These are phyloP conservation scores for Pristis pectinata DNA, from an alignment of 2,797 vertebrate genomes.

Conservation along the genomic window DNA sequence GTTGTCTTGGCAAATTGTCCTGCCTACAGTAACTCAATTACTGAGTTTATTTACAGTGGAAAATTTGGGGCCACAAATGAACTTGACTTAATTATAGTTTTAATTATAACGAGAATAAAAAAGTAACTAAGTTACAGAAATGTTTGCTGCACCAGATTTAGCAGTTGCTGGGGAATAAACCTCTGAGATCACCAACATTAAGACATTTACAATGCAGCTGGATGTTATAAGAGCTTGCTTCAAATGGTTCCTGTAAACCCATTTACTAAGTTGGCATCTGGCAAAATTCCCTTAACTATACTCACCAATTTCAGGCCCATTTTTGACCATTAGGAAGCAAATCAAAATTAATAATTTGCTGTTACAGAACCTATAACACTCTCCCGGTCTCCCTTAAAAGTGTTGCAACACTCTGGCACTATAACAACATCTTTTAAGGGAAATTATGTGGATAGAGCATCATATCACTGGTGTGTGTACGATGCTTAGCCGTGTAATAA, in stretches of 20 bases:
- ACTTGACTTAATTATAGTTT: neutral
- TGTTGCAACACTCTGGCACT: neutral
- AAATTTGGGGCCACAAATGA: neutral
- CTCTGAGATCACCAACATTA: neutral
- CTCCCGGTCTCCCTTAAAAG: too few relatives aligned
- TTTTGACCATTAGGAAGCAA: too few relatives aligned
- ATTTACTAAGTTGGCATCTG: too few relatives aligned
- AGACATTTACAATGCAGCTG: neutral
- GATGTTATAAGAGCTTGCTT: neutral
- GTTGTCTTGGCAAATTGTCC: neutral
- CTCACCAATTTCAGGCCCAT: too few relatives aligned
- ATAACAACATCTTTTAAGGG: neutral
- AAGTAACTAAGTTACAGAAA: neutral
- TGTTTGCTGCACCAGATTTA: neutral
- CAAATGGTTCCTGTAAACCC: neutral
- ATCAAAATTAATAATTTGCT: too few relatives aligned
- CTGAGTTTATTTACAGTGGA: neutral
- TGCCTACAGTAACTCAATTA: neutral
- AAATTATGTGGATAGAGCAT: neutral
- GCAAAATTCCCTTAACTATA: too few relatives aligned
- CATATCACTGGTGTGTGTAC: too few relatives aligned
- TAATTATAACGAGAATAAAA: neutral
- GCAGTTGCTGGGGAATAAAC: neutral
- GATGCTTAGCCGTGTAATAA: too few relatives aligned
- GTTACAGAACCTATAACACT: too few relatives aligned